A percentile compares a stretch with the other conserved stretches of the same genome.
Conservation (phyloP, 2,797 vertebrate species). For the Otolemur crassicaudatus region DNA sequence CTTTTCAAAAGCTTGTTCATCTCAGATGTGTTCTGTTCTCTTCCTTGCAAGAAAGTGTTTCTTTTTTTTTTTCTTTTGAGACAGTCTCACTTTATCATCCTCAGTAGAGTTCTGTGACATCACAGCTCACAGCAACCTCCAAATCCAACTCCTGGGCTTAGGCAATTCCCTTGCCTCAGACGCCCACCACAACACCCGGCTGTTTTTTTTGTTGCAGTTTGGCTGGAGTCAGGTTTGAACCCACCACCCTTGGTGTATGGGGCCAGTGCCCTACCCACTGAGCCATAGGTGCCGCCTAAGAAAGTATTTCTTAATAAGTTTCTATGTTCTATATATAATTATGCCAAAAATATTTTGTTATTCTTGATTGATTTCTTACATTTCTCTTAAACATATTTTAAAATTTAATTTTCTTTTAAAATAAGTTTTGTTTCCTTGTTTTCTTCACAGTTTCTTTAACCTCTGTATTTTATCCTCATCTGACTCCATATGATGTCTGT, state of each 20-base stretch:
- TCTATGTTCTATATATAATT: neutral
- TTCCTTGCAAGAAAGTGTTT: neutral
- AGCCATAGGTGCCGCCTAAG: neutral
- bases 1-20: neutral
- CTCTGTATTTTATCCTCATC: neutral
- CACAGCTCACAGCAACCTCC: too few relatives aligned
- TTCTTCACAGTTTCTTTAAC: constrained; percentile 27
- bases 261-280: too few relatives aligned
- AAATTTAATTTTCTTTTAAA: constrained; percentile 41
- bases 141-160: too few relatives aligned
- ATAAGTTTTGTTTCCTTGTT: neutral
- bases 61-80: neutral
- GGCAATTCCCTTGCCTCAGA: too few relatives aligned
- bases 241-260: too few relatives aligned
- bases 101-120: too few relatives aligned
- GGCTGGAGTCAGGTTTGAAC: too few relatives aligned
- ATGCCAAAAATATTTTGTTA: neutral
- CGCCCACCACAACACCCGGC: too few relatives aligned
- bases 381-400: constrained; percentile 6
- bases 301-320: neutral
- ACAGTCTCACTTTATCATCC: too few relatives aligned
- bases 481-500: neutral
- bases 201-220: too few relatives aligned
- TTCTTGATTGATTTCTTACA: neutral
- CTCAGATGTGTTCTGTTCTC: constrained; percentile 9